These are phyloP conservation scores for Gisinianus flammeolus DNA, from an alignment of 2,888 invertebrate species.

Conservation along the genomic window DNA sequence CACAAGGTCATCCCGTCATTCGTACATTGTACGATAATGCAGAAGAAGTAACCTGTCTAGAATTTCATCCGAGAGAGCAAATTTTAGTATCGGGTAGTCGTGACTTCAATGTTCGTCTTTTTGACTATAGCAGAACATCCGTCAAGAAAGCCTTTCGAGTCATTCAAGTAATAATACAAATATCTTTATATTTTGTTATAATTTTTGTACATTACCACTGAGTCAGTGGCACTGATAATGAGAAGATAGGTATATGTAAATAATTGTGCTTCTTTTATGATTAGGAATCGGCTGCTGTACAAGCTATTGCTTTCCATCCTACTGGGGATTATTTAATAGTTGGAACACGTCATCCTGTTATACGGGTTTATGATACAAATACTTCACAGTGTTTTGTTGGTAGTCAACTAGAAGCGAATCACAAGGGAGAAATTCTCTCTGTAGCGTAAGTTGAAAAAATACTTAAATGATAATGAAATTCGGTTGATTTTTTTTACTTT, in stretches of 20 bases:
- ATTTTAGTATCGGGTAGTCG: slow-evolving; percentile 93
- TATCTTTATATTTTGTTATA: neutral
- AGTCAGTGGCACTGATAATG: too few species aligned
- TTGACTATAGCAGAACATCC: slow-evolving; percentile 97
- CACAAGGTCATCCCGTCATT: slow-evolving; percentile 97
- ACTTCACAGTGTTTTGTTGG: slow-evolving; percentile 96
- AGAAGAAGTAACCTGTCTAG: slow-evolving; percentile 94
- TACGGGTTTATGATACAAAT: slow-evolving; percentile 91
- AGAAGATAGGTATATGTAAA: too few species aligned
- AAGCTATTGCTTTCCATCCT: slow-evolving; percentile 92
- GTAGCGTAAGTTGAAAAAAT: slow-evolving; percentile 53
- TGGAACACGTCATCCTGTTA: slow-evolving; percentile 87
- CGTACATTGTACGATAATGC: slow-evolving; percentile 96
- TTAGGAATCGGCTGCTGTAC: slow-evolving; percentile 88
- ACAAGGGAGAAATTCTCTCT: slow-evolving; percentile 75
- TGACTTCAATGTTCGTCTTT: slow-evolving; percentile 93
- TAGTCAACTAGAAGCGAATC: slow-evolving; percentile 77
- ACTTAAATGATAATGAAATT: neutral
- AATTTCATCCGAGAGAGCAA: slow-evolving; percentile 95
- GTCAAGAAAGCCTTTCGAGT: slow-evolving; percentile 97
- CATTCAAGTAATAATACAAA: slow-evolving; percentile 72
- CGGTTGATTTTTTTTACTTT: neutral
- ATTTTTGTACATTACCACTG: too few species aligned
- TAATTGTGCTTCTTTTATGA: neutral
- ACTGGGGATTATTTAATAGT: slow-evolving; percentile 93